These are phyloP conservation scores for Pemphigus obesinymphae DNA, from an alignment of 1,140 invertebrate species.

Conservation along the genomic window DNA sequence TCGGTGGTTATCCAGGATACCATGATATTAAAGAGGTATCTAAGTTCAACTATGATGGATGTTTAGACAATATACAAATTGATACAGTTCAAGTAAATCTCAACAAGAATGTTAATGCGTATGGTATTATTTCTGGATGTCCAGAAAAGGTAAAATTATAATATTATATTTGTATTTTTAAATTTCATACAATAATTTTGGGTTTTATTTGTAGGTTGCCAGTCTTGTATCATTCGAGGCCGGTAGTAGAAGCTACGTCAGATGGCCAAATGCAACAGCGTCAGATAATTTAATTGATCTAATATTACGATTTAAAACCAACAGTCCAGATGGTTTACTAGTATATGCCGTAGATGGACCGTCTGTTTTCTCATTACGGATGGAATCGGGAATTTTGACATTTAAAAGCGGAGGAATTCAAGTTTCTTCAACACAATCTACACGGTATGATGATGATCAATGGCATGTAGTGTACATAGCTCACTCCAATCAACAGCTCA, in stretches of 20 bases:
- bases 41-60: constrained; percentile 83
- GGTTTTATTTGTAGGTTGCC: constrained; percentile 50
- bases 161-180: background rate
- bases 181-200: background rate
- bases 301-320: constrained; percentile 85
- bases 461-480: constrained; percentile 91
- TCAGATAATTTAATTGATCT: constrained; percentile 64
- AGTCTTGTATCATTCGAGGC: constrained; percentile 61
- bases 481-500: constrained; percentile 54
- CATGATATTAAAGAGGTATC: constrained; percentile 63
- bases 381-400: constrained; percentile 65
- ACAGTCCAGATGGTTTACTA: constrained; percentile 68
- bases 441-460: constrained; percentile 75
- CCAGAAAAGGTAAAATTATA: constrained; percentile 63
- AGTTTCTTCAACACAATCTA: constrained; percentile 57
- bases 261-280: constrained; percentile 50
- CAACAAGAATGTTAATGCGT: constrained; percentile 63
- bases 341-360: constrained; percentile 67
- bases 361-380: constrained; percentile 60
- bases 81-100: constrained; percentile 71
- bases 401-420: constrained; percentile 64
- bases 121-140: constrained; percentile 79
- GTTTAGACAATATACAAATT: constrained; percentile 79
- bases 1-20: constrained; percentile 78
- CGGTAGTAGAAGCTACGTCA: constrained; percentile 60